Evolutionary conservation across 2,113 vertebrate genomes (phyloP).

Genomic region (Pagrus major): DNA sequence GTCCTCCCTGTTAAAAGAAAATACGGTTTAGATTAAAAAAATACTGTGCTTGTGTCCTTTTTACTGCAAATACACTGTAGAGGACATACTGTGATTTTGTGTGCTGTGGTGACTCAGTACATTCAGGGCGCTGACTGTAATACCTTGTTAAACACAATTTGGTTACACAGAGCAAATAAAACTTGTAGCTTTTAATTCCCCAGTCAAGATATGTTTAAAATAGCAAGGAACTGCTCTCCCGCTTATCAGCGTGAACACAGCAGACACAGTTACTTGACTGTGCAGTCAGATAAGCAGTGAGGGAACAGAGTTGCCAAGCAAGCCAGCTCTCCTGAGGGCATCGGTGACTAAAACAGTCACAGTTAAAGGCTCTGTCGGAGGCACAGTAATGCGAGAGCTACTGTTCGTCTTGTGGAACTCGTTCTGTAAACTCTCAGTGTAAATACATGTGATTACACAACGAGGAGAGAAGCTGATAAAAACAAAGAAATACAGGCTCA

Average conservation of each 20-base stretch:
- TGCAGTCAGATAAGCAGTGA: conserved; percentile 35
- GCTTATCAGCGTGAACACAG: conserved; percentile 23
- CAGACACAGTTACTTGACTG: conserved; percentile 29
- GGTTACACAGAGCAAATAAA: conserved; percentile 5
- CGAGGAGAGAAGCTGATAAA: background rate
- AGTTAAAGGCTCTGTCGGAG: background rate
- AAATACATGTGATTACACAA: background rate
- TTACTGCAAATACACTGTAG: background rate
- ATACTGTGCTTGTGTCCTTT: background rate
- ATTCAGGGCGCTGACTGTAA: background rate
- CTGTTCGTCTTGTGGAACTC: background rate
- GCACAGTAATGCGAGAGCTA: background rate
- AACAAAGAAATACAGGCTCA: too few species aligned
- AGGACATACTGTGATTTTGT: background rate
- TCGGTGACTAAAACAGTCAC: conserved; percentile 5
- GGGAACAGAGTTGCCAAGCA: conserved; percentile 39
- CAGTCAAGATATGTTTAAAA: background rate
- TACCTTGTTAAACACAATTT: background rate
- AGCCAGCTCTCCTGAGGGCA: background rate
- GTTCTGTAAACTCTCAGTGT: background rate
- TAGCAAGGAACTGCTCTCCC: conserved; percentile 11
- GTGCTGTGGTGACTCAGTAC: conserved; percentile 5
- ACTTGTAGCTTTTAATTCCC: background rate
- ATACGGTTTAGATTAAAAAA: conserved; percentile 1
- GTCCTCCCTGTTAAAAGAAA: conserved; percentile 84